Conservation (phyloP, 2,113 vertebrate species). For the Bombycilla garrulus region DNA sequence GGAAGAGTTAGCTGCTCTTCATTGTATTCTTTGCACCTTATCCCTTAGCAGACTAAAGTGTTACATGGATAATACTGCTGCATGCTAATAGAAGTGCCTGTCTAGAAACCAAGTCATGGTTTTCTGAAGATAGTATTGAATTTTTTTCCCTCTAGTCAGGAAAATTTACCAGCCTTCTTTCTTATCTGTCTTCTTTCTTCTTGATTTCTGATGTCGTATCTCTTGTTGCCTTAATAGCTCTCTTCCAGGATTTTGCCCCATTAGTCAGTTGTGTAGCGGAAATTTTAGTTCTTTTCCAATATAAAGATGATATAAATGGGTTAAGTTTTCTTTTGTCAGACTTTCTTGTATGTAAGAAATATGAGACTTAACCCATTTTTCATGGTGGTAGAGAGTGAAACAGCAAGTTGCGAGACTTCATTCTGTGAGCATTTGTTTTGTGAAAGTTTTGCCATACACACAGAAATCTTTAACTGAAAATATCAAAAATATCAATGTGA, state of each 20-base stretch:
- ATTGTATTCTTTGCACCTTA: background rate
- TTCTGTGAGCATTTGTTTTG: background rate
- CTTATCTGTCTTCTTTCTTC: background rate
- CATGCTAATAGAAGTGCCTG: background rate
- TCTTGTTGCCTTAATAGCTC: background rate
- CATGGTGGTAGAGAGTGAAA: background rate
- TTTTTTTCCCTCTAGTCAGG: background rate
- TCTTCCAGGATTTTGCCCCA: background rate
- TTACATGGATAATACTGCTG: background rate
- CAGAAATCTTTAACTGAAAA: background rate
- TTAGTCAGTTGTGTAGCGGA: background rate
- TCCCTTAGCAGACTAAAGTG: background rate
- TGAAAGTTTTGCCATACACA: background rate
- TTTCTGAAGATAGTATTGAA: background rate
- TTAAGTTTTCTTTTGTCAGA: background rate
- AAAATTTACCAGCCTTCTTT: background rate
- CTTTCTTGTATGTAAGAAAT: background rate
- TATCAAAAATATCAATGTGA: background rate
- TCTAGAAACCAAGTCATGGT: background rate
- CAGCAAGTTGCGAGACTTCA: background rate
- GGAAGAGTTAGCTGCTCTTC: background rate
- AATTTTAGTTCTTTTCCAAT: background rate
- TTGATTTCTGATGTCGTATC: background rate
- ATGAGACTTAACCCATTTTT: background rate
- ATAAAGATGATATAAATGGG: background rate